A percentile compares a stretch with the other conserved stretches of the same genome.
Evolutionary conservation across 2,797 vertebrate species (phyloP).

Genomic region (Squalus acanthias): DNA sequence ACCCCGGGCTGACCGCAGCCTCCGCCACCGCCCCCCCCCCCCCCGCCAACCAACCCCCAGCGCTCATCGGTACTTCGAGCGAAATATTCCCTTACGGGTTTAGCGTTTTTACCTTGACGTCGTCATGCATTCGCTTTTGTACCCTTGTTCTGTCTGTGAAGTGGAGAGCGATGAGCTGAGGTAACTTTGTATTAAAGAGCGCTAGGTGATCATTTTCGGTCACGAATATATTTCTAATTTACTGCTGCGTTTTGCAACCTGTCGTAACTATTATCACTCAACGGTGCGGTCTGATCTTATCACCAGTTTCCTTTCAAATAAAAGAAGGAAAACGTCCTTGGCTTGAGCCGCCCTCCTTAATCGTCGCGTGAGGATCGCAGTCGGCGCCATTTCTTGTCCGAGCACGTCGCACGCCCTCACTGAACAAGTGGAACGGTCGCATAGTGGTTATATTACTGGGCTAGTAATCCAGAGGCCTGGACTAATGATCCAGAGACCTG

Average conservation of each 20-base stretch:
- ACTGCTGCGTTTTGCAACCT: background rate
- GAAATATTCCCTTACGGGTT: background rate
- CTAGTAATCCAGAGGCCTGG: too few species aligned
- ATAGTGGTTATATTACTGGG: too few species aligned
- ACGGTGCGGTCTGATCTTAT: background rate
- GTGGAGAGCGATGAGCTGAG: background rate
- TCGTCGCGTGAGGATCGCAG: background rate
- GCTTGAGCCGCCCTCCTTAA: background rate
- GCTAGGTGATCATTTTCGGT: background rate
- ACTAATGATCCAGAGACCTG: too few species aligned
- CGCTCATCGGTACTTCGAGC: too few species aligned
- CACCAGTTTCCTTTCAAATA: background rate
- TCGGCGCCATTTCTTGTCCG: background rate
- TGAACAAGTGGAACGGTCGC: background rate
- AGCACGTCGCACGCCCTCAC: accelerated
- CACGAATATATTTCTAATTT: background rate
- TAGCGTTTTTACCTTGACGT: background rate
- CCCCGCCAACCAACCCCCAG: too few species aligned
- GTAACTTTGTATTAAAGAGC: background rate
- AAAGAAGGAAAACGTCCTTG: background rate
- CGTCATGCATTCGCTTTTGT: too few species aligned
- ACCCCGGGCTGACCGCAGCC: too few species aligned
- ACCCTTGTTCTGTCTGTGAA: too few species aligned
- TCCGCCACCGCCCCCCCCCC: too few species aligned
- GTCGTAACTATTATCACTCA: background rate